Base-by-base conservation (phyloP, 2,888 invertebrate genomes). In the Troides aeacus region DNA sequence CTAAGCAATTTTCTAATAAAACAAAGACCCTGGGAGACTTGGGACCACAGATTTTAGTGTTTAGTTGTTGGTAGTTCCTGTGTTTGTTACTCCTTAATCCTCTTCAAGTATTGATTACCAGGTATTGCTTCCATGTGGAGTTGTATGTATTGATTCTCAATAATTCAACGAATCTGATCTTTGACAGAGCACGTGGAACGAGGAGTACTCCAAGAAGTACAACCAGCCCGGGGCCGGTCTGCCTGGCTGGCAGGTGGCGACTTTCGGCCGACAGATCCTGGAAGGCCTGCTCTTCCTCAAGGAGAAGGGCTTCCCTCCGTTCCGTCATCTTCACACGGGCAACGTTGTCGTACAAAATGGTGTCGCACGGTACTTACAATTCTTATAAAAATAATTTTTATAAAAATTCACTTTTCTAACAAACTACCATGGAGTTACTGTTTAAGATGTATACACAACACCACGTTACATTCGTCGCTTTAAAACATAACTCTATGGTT, bases 331-430 rank as follows among this genome's bases (percentile, higher is more conserved):
- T 75, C 98, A 98, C 86, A 95, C 97, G 66, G 98, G 98, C 57
- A 98, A 98, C 88, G 95, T 98, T 39, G 96, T 98, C 75, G 94
- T 98, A 59, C 98, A 98, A 81, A 97, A 98, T 85, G 97, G 98
- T 24, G 97, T 97, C 1, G 98, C 98, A 64, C 94, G 98, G 96
- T 96, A 80, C 3, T 30, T 30, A 30, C 3, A 3, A 4, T 30
- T 30, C 3, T 30, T 30, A n/a, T n/a, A n/a, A n/a, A n/a, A n/a
- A n/a, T n/a, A n/a, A n/a, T 30, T 30, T 3, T 3, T 30, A 30
- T 30, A 5, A 30, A 30, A 30, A 4, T 30, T 4, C 30, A 30
- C 3, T 4, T 30, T 30, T 30, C 5, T 3, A 30, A 30, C 30
- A 30, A 30, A 30, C 1, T 21, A 21, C 21, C 21, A 21, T 21